phyloP scores from a whole-genome alignment of 2,113 vertebrate genomes.

The Nansenia antarctica region DNA sequence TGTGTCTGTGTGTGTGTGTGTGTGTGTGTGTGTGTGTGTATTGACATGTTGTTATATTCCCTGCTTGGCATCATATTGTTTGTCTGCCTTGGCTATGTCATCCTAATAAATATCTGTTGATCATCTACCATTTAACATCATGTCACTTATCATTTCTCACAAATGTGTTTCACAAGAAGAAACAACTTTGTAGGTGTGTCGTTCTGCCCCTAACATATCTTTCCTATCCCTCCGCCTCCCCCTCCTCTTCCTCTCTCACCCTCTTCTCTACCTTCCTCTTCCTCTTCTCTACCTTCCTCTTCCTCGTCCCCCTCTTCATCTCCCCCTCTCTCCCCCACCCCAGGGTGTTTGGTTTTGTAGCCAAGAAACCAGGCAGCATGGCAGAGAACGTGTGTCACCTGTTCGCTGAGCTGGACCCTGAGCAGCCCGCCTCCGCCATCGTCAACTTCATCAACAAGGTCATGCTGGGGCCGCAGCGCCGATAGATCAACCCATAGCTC shows the following conservation, averaged over 20 bases:
- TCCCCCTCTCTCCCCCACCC: not conserved
- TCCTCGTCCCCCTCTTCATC: not conserved
- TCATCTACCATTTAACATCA: not conserved
- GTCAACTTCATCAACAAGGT: conserved; percentile 95
- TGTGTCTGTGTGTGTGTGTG: conserved; percentile 36
- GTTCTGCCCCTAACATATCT: not conserved
- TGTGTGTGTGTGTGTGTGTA: conserved; percentile 17
- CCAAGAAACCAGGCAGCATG: conserved; percentile 85
- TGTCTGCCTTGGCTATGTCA: conserved; percentile 18
- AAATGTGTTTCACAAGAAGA: not conserved
- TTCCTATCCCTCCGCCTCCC: not conserved
- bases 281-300: not conserved
- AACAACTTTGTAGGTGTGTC: not conserved
- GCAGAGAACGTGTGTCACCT: conserved; percentile 92
- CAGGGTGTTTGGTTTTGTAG: conserved; percentile 92
- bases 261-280: not conserved
- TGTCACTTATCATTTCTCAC: not conserved
- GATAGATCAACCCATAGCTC: conserved; percentile 65
- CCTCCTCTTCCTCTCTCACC: not conserved
- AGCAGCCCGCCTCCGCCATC: conserved; percentile 88
- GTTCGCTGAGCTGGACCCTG: conserved; percentile 90
- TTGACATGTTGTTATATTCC: conserved; percentile 14
- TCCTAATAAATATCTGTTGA: conserved; percentile 29
- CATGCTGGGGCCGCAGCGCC: conserved; percentile 80
- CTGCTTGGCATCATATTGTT: conserved; percentile 54